Conservation (phyloP, 64 coral and sea anemone genomes). For the Catalaphyllia jardinei region DNA sequence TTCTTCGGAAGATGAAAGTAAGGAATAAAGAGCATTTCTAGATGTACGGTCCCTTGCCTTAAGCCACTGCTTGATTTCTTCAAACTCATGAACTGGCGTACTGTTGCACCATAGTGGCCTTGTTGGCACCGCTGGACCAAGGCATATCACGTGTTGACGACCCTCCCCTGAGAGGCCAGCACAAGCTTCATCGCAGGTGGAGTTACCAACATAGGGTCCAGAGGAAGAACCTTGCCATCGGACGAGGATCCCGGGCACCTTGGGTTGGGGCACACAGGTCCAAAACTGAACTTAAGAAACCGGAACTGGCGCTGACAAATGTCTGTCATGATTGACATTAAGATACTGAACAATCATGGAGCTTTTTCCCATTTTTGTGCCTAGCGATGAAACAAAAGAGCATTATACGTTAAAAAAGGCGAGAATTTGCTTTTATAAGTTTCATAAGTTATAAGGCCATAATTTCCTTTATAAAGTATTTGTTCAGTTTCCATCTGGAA, state of each 20-base stretch:
- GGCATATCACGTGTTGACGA: constrained; percentile 33
- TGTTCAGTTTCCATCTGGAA: too few species aligned
- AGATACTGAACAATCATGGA: constrained; percentile 13
- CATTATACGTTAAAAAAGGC: not conserved
- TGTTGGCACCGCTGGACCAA: not conserved
- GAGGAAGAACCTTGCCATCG: not conserved
- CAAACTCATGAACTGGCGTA: constrained; percentile 44
- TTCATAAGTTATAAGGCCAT: too few species aligned
- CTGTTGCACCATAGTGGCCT: constrained; percentile 39
- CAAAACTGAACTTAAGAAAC: constrained; percentile 55
- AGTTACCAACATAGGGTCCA: not conserved
- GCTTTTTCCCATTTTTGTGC: constrained; percentile 37
- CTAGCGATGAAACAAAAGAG: not conserved
- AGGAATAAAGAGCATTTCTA: not conserved
- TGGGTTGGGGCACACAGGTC: constrained; percentile 48
- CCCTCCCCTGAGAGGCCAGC: not conserved
- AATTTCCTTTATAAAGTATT: not conserved
- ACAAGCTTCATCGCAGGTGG: constrained; percentile 4
- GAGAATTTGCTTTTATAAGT: not conserved
- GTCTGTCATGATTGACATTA: constrained; percentile 40
- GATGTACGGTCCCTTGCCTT: not conserved
- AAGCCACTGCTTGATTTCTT: constrained; percentile 45
- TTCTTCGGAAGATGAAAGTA: too few species aligned
- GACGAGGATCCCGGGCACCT: constrained; percentile 30
- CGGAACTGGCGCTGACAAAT: constrained; percentile 55